Evolutionary conservation across 1,140 invertebrate species (phyloP).

Genomic region (Drosophila truncata): DNA sequence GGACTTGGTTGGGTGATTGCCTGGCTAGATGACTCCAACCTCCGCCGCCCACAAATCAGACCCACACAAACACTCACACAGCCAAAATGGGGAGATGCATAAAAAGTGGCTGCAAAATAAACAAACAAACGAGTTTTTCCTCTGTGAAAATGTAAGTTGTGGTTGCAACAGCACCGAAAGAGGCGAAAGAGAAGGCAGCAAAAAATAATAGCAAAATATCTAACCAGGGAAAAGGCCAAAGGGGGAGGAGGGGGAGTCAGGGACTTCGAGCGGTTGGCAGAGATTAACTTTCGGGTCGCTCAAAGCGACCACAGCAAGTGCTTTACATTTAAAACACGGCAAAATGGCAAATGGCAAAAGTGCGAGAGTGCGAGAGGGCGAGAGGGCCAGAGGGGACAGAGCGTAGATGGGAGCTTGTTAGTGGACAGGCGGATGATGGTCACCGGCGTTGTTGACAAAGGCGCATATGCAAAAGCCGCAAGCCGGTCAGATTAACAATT

Average conservation of each 20-base stretch:
- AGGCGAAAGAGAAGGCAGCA: slow-evolving; percentile 22
- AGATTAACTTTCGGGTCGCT: slow-evolving; percentile 83
- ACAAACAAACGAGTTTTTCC: slow-evolving; percentile 72
- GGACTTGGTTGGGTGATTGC: slow-evolving; percentile 66
- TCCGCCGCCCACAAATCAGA: slow-evolving; percentile 51
- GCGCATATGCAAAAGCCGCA: slow-evolving; percentile 69
- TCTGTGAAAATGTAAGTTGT: slow-evolving; percentile 78
- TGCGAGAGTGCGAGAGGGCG: slow-evolving; percentile 14
- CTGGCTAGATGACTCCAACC: slow-evolving; percentile 41
- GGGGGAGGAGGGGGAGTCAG: slow-evolving; percentile 1
- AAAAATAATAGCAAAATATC: slow-evolving; percentile 68
- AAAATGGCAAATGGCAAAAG: slow-evolving; percentile 25
- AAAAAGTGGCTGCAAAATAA: slow-evolving; percentile 74
- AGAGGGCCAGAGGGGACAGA: neutral
- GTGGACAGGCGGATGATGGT: slow-evolving; percentile 50
- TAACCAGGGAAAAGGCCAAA: slow-evolving; percentile 45
- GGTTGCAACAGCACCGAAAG: slow-evolving; percentile 44
- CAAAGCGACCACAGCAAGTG: slow-evolving; percentile 83
- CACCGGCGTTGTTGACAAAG: slow-evolving; percentile 64
- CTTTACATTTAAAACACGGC: slow-evolving; percentile 79
- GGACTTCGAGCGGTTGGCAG: slow-evolving; percentile 72
- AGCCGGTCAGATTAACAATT: slow-evolving; percentile 80
- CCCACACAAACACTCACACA: slow-evolving; percentile 1
- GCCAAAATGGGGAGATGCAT: slow-evolving; percentile 31
- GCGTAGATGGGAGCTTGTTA: slow-evolving; percentile 43